Base-by-base conservation (phyloP, 2,888 invertebrate genomes). In the Nipponacmea schrenckii region DNA sequence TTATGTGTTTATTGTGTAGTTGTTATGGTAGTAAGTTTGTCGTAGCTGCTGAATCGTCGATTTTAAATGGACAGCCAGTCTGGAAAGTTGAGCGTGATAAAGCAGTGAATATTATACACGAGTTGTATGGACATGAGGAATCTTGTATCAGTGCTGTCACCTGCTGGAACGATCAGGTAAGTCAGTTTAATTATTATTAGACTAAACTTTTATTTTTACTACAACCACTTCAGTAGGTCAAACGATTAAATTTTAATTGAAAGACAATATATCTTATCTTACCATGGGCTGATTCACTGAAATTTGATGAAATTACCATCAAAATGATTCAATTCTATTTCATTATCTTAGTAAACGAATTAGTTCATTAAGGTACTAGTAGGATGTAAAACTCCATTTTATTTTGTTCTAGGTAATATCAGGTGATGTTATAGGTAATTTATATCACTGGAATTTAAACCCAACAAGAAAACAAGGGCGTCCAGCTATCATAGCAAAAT, bases 371-470 rank as follows among this genome's bases (percentile, higher is more conserved):
- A n/a, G n/a, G n/a, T n/a, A n/a, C n/a, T n/a, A 31, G 31, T 31
- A 7, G 31, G 7, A 10, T 39, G 39, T 39, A 39, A 39, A 39
- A 39, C 39, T 39, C 39, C 4, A 7, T 39, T 39, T 5, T 17
- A 3, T 62, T 26, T 62, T 2, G 3, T 45, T 46, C 0, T 64
- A 74, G 74, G 63, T 69, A 14, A 64, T 67, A 62, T 66, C 69
- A 7, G 71, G 71, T 10, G 71, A 74, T 15, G 26, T 64, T 2
- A 48, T 44, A 10, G 74, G 74, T 14, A 56, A 69, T 48, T 64
- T 74, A 46, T 67, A 67, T 50, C 17, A 26, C 14, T 74, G 74
- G 74, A 20, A 62, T 20, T 26, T 62, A 27, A 31, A 39, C 2
- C n/a, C 20, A 17, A 14, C 50, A 65, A 26, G 46, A 39, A 2